A percentile compares a stretch with the other conserved stretches of the same genome.
Conservation (phyloP, 1,140 invertebrate species). For the Drosophila mojavensis region DNA sequence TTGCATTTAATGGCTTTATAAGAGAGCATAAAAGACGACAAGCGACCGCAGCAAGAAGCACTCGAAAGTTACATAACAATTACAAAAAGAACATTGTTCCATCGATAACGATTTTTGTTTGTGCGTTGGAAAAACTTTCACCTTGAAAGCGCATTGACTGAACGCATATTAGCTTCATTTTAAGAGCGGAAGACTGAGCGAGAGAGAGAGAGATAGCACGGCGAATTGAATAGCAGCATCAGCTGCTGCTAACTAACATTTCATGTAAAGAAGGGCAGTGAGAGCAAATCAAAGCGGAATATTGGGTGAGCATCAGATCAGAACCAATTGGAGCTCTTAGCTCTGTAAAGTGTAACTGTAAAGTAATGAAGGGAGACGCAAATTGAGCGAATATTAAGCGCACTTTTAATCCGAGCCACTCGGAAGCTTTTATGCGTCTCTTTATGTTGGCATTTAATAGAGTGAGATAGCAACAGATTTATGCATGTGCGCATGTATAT, state of each 20-base stretch:
- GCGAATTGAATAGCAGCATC: too few relatives aligned
- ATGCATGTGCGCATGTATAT: not conserved
- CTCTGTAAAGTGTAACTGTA: not conserved
- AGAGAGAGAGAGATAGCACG: not conserved
- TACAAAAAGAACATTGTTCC: not conserved
- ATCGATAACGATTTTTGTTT: not conserved
- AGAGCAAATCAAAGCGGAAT: not conserved
- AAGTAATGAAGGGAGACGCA: not conserved
- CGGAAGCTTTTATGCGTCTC: too few relatives aligned
- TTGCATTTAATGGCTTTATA: conserved; percentile 42
- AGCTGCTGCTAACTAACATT: too few relatives aligned
- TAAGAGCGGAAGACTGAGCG: not conserved
- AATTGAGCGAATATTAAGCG: not conserved
- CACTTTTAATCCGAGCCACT: conserved; percentile 7
- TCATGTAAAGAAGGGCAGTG: not conserved
- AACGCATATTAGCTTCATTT: not conserved
- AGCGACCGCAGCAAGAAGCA: conserved; percentile 8
- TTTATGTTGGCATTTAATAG: conserved; percentile 5
- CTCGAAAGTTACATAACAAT: conserved; percentile 14
- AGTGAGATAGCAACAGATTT: conserved; percentile 8
- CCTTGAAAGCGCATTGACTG: conserved; percentile 15
- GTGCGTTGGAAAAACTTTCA: conserved; percentile 12
- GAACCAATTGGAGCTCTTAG: not conserved
- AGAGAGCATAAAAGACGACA: conserved; percentile 30
- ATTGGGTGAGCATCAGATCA: too few relatives aligned